Evolutionary conservation across 2,797 vertebrate genomes (phyloP), one percentile per base, ranked within the genome.

Genomic region (Lepus townsendii): DNA sequence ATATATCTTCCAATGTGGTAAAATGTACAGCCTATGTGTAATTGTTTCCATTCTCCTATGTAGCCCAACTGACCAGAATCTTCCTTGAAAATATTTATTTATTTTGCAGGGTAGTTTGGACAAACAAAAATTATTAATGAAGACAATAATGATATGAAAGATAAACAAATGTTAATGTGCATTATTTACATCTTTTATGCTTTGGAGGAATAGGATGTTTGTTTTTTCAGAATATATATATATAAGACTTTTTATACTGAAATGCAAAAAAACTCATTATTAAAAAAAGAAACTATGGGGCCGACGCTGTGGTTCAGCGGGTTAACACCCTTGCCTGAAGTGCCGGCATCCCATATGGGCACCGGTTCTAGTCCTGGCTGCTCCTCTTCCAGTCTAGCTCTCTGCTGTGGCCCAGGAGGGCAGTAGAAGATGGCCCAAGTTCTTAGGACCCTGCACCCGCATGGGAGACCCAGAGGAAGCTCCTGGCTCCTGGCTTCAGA

Each of bases 41-140:
- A 83, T 24, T 91, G 24, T 13, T 77, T 65, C 22, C 14, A 86
- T 63, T 7, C 27, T 91, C 68, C 19, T 50, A 63, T 12, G 57
- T 82, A 4, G 3, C 35, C 65, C 52, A 73, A 30, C 20, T 63
- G 71, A 68, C 16, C n/a, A 91, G 38, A 77, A 72, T 24, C 30
- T 57, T 27, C 30, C 38, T 52, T 75, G 26, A 30, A 95, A 95
- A 88, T 27, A 73, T 14, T n/a, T 7, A 73, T 86, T 62, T 65
- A 47, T 71, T 20, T n/a, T 16, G 27, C 71, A 57, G 24, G 35
- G 17, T 24, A 71, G 9, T 66, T 66, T 91, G 26, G 3, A 57
- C 7, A 57, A 80, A 95, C 14, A 69, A 85, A 78, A 90, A 88
- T 52, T 65, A 27, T 30, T 79, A 30, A 60, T 87, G 60, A 91